Conservation (phyloP, 2,113 vertebrate genomes). For the Tragulus kanchil region DNA sequence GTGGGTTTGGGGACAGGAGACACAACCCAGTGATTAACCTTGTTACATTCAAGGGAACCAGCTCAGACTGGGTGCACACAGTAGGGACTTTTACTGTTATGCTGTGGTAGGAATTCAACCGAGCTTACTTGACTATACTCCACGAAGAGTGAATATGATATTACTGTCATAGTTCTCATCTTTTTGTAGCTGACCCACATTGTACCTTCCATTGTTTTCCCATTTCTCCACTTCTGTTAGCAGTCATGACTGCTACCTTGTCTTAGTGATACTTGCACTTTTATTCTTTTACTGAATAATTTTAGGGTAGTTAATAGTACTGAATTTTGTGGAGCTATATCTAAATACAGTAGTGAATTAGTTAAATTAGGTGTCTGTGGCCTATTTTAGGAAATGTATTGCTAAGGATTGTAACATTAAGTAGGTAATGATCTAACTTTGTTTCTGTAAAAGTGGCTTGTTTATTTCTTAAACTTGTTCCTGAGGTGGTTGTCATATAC, state of each 20-base stretch:
- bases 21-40: slow-evolving; percentile 5
- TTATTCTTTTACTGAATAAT: slow-evolving; percentile 1
- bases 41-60: neutral
- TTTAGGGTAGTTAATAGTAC: slow-evolving; percentile 13
- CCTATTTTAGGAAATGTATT: slow-evolving; percentile 41
- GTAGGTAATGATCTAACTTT: slow-evolving; percentile 64
- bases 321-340: slow-evolving; percentile 25
- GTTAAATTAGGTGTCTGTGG: slow-evolving; percentile 37
- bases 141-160: slow-evolving; percentile 34
- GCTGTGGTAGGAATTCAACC: neutral
- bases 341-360: slow-evolving; percentile 34
- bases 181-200: slow-evolving; percentile 30
- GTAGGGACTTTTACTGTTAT: neutral
- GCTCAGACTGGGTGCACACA: neutral
- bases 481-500: slow-evolving; percentile 63
- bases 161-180: slow-evolving; percentile 14
- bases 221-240: slow-evolving; percentile 1
- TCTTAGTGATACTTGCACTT: slow-evolving; percentile 4
- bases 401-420: neutral
- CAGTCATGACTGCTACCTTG: slow-evolving; percentile 20
- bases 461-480: slow-evolving; percentile 69
- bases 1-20: neutral
- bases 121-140: neutral
- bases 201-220: slow-evolving; percentile 41
- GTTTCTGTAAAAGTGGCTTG: slow-evolving; percentile 60